These are phyloP conservation scores for Tetramorium parvispinum DNA, from an alignment of 1,140 invertebrate species.

Conservation along the genomic window DNA sequence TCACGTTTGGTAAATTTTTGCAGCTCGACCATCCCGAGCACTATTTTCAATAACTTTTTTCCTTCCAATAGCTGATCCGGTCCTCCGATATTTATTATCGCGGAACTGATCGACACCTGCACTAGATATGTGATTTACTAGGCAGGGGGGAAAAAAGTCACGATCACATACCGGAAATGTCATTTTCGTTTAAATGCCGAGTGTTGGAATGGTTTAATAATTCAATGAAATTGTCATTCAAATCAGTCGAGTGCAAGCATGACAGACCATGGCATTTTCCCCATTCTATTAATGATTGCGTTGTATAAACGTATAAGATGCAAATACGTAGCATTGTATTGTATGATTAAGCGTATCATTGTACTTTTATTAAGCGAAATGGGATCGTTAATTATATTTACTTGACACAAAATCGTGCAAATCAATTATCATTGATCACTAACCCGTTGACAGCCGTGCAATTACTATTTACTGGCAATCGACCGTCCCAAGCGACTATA, in stretches of 20 bases:
- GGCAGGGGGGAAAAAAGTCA: constrained; percentile 2
- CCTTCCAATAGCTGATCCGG: constrained; percentile 36
- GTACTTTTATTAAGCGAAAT: constrained; percentile 6
- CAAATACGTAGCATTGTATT: neutral
- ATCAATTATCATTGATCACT: constrained; percentile 56
- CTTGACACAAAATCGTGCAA: constrained; percentile 28
- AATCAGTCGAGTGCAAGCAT: constrained; percentile 13
- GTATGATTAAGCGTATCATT: constrained; percentile 17
- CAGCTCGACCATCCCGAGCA: constrained; percentile 19
- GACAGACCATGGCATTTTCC: neutral
- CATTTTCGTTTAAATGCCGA: constrained; percentile 31
- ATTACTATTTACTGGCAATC: constrained; percentile 58
- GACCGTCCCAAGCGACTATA: constrained; percentile 17
- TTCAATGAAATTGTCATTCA: constrained; percentile 41
- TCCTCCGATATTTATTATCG: constrained; percentile 46
- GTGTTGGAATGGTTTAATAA: constrained; percentile 39
- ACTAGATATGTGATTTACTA: constrained; percentile 36
- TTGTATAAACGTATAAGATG: constrained; percentile 5
- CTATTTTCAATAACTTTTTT: constrained; percentile 52
- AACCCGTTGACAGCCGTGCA: constrained; percentile 23
- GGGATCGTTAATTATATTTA: constrained; percentile 36
- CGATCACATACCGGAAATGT: constrained; percentile 9
- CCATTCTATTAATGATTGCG: neutral
- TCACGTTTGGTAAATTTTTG: constrained; percentile 65
- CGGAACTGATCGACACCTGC: constrained; percentile 46